Base-by-base conservation (phyloP, 2,888 invertebrate species). In the Baccha elongata region DNA sequence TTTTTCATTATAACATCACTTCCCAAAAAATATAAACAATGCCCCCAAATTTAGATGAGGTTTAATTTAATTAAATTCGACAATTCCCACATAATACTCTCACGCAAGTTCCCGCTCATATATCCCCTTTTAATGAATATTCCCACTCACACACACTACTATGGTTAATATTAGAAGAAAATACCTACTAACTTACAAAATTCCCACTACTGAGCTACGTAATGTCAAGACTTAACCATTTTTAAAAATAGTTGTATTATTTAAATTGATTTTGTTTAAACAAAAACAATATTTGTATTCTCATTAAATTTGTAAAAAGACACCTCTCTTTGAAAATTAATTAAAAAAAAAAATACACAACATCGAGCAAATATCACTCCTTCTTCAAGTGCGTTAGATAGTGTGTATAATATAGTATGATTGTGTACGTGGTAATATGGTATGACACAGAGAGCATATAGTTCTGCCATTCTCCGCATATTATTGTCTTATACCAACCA, bases 331-430 rank as follows among this genome's bases (percentile, higher is more conserved):
- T 32, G 29, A 32, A 32, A 15, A 11, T 15, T n/a, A 15, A 29
- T 15, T 37, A 26, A 6, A 3, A 37, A 26, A 13, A 17, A 29
- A 21, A 13, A 29, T 26, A 62, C 29, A 46, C 15, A 37, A n/a
- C n/a, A n/a, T n/a, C 46, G 50, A 40, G 58, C 29, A 17, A 35
- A 60, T 48, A n/a, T 72, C 62, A 37, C 44, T 80, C 60, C 60
- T 60, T 60, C 60, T 75, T 75, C 65, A 69, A 75, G 58, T 71
- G 79, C 79, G 74, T 73, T 68, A 68, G 55, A 62, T 26, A 48
- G 73, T 80, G 73, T 81, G 58, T 74, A 48, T 60, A 44, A 40
- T 19, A 32, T 37, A 8, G 21, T 19, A 3, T 65, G n/a, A 1
- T 26, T 53, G 52, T 52, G 76, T 81, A 10, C 17, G 81, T 81